Percentiles rank a stretch among this genome's conserved stretches.
Evolutionary conservation across 92 coral and sea anemone genomes (phyloP).

Genomic region (Palythoa heliodiscus): DNA sequence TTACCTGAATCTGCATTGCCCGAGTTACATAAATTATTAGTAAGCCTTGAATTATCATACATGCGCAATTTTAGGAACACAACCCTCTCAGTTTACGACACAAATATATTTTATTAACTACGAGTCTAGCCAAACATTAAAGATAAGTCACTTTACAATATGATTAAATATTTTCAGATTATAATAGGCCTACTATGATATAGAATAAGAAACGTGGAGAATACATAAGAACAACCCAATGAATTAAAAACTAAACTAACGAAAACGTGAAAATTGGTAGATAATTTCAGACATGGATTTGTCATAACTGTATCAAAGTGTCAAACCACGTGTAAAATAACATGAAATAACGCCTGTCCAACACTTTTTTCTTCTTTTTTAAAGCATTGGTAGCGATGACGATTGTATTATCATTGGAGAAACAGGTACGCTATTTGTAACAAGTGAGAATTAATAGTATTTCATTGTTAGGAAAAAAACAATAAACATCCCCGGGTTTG

Average conservation of each 20-base stretch:
- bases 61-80: neutral
- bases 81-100: neutral
- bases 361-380: neutral
- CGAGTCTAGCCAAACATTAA: too few species aligned
- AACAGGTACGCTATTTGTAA: neutral
- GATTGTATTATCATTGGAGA: conserved; percentile 31
- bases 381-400: conserved; percentile 33
- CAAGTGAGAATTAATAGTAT: neutral
- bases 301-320: too few species aligned
- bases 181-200: neutral
- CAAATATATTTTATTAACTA: too few species aligned
- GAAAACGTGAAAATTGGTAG: too few species aligned
- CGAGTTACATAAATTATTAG: neutral
- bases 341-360: neutral
- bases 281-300: too few species aligned
- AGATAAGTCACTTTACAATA: neutral
- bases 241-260: neutral
- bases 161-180: neutral
- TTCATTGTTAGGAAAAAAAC: neutral
- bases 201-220: neutral
- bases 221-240: neutral
- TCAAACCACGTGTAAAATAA: neutral
- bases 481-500: neutral
- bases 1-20: too few species aligned
- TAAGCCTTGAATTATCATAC: neutral